These are phyloP conservation scores for Xenopus petersii DNA, from an alignment of 2,797 vertebrate genomes.

Conservation along the genomic window DNA sequence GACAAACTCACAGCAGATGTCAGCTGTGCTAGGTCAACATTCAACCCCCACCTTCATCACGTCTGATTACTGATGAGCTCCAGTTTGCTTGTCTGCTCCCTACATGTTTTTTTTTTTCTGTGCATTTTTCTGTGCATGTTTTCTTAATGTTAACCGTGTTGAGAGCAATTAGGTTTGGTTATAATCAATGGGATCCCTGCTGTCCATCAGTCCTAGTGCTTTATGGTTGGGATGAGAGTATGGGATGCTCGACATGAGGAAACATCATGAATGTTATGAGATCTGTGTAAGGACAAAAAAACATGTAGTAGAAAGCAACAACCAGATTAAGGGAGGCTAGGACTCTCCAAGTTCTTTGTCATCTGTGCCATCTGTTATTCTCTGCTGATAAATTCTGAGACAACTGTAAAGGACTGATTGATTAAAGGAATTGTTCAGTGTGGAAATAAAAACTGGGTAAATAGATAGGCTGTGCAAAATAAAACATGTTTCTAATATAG, in stretches of 20 bases:
- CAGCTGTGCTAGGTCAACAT: conserved; percentile 44
- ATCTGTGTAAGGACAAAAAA: too few species aligned
- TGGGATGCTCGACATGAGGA: background rate
- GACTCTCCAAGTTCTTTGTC: too few species aligned
- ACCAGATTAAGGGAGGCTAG: too few species aligned
- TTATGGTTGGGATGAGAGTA: background rate
- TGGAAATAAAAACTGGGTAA: too few species aligned
- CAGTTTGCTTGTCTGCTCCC: conserved; percentile 35
- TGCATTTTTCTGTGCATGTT: conserved; percentile 4
- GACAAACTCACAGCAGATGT: conserved; percentile 48
- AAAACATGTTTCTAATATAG: too few species aligned
- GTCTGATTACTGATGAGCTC: conserved; percentile 46
- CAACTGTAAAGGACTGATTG: too few species aligned
- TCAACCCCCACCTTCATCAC: conserved; percentile 21
- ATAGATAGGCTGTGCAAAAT: too few species aligned
- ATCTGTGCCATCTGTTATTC: too few species aligned
- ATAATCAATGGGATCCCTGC: conserved; percentile 2
- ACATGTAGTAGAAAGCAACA: too few species aligned
- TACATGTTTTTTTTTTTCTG: conserved; percentile 16
- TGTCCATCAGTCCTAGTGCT: background rate
- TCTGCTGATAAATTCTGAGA: too few species aligned
- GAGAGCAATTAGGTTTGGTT: conserved; percentile 14
- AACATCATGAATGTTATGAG: too few species aligned
- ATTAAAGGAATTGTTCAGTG: too few species aligned
- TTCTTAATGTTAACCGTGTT: conserved; percentile 3